These are phyloP conservation scores for Xylocampa areola DNA, from an alignment of 2,888 invertebrate species.

Conservation along the genomic window DNA sequence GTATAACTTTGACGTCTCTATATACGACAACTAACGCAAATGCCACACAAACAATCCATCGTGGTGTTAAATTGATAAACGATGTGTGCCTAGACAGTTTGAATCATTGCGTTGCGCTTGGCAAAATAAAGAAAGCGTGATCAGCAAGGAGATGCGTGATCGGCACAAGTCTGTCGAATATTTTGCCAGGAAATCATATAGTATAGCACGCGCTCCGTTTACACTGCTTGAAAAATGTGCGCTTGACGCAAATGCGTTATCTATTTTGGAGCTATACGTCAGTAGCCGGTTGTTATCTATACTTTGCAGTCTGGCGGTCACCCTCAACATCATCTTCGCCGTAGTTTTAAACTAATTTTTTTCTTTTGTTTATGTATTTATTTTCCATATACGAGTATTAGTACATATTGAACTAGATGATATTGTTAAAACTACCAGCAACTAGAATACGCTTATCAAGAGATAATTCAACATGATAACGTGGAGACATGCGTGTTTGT, in stretches of 20 bases:
- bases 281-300: constrained; percentile 83
- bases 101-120: constrained; percentile 67
- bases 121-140: constrained; percentile 74
- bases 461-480: constrained; percentile 71
- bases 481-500: constrained; percentile 73
- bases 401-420: constrained; percentile 8
- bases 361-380: constrained; percentile 35
- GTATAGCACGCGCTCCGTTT: constrained; percentile 82
- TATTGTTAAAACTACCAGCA: constrained; percentile 44
- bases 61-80: constrained; percentile 49
- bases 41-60: constrained; percentile 43
- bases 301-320: constrained; percentile 85
- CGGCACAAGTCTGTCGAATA: constrained; percentile 74
- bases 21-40: constrained; percentile 38
- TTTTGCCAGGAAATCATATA: constrained; percentile 85
- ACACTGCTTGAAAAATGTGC: constrained; percentile 86
- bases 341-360: constrained; percentile 58
- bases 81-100: constrained; percentile 53
- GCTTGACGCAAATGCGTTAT: constrained; percentile 90
- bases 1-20: constrained; percentile 42
- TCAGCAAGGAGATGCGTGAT: constrained; percentile 76
- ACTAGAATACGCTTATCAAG: constrained; percentile 66
- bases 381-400: constrained; percentile 19
- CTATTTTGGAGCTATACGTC: constrained; percentile 89
- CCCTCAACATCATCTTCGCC: constrained; percentile 69